Evolutionary conservation across 2,113 vertebrate species (phyloP), one percentile per base, ranked within the genome.

Genomic region (Amazona guildingii): DNA sequence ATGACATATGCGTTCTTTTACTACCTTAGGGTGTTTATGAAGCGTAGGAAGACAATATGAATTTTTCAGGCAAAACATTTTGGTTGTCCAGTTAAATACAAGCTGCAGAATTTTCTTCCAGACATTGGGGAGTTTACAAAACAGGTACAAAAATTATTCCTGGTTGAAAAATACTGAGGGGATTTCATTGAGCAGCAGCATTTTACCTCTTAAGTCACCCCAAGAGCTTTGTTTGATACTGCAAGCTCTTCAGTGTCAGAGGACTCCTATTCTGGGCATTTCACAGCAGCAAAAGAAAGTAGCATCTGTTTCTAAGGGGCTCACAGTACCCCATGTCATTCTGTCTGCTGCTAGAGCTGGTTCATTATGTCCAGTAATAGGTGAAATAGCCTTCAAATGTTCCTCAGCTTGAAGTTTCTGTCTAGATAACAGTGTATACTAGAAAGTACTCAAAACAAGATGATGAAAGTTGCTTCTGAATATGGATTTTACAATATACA

Each of bases 41-140:
- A 59, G 7, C 21, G 11, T 72, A 52, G 44, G 13, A 72, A 66
- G 49, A 69, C 11, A 64, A 14, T 3, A 25, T 6, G 7, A 84
- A 62, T 29, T 29, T 29, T 4, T 51, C 46, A 83, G 2, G 1
- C 4, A 77, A 80, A 86, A 39, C 2, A 28, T 55, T 78, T 57
- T 23, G 1, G 7, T 41, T 3, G 0, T 62, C 23, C 25, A 17
- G 9, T 62, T 37, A 27, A 8, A 18, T 23, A 7, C 0, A 1
- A 6, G 8, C 7, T 55, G 41, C 35, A 64, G 52, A 67, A 68
- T 72, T 81, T 79, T 79, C 28, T 79, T 86, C 21, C 31, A 43
- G 39, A 59, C 0, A 1, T 24, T 25, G 15, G 1, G 35, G 24
- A 67, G 23, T 81, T 83, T 83, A 70, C 0, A 2, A 59, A 29